Evolutionary conservation across 2,113 vertebrate species (phyloP), one percentile per base, ranked within the genome.

Genomic region (Anguilla japonica): DNA sequence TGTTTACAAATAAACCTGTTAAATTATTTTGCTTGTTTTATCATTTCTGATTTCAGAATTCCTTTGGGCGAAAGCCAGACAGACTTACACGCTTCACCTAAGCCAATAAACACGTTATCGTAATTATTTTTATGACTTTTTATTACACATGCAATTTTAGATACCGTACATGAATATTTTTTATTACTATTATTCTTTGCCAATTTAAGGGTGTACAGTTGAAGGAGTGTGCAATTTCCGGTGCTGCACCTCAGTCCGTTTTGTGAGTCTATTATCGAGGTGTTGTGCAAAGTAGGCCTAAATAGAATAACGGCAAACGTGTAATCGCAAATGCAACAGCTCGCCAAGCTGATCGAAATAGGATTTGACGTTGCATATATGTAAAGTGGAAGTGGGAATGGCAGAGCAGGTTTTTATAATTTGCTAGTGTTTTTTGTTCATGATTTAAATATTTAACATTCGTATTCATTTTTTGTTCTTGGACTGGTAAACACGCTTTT

Each of bases 1-100:
- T 98, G 97, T 98, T 98, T 98, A 98, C 97, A 98, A 98, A 99
- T 99, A 98, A 99, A 98, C 97, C 92, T 89, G 94, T 94, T 87
- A 95, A 96, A 93, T 91, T 63, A 90, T 90, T 91, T 85, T 81
- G 83, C 83, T 93, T 93, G 87, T 86, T 88, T 91, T 91, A 92
- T 43, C 90, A 71, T 93, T 93, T 94, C 84, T 93, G 89, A 93
- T 80, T 41, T 46, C 81, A 57, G 82, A 81, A 40, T 41, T 26
- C 46, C 18, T 57, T 41, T 79, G 78, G 81, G 50, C 46, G 57
- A 81, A 86, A 82, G 56, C 41, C 71, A 75, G 71, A 81, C 13
- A 43, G 26, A 82, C 46, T 82, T 40, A 81, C 8, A 86, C 22
- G 41, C 22, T 81, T 67, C 34, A 20, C 5, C 79, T 18, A 5